Base-by-base conservation (phyloP, 2,888 invertebrate genomes). In the Polyommatus icarus region DNA sequence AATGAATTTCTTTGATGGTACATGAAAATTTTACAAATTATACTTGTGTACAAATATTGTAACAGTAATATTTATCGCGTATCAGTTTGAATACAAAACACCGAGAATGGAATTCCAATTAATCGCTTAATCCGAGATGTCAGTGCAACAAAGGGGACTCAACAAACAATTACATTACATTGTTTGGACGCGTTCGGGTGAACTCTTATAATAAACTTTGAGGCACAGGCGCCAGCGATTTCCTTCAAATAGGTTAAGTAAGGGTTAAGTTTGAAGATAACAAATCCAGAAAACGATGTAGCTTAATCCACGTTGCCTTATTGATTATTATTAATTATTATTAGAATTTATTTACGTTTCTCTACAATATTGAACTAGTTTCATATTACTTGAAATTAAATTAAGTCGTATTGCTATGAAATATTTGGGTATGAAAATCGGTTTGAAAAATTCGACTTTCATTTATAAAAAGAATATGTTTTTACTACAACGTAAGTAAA, bases 131-230 rank as follows among this genome's bases (percentile, higher is more conserved):
- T 86, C 83, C 83, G 84, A 86, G 80, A 85, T 84, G 84, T 84
- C 85, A 83, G 81, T 85, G 82, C 82, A 85, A 88, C 87, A 87
- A 86, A 86, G 85, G 85, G 84, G 81, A 82, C 81, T 79, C 84
- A 84, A 85, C 85, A 88, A 87, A 87, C 85, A 85, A 85, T 86
- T 85, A 84, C 82, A 82, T 85, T 85, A 85, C 87, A 89, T 87
- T 88, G 85, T 88, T 85, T 78, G 46, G 80, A 83, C 83, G 87
- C 86, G 86, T 84, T 83, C 84, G 85, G 84, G 85, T 84, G 84
- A 80, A 80, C 79, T 84, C 85, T 86, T 87, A 81, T 81, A 81
- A 76, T 80, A 78, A 78, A 20, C 36, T 81, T 61, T 36, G 81
- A 78, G 78, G 32, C 59, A 71, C n/a, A 76, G 79, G 80, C 78